phyloP scores from a whole-genome alignment of 2,113 vertebrate genomes.

The Cottus gobio region DNA sequence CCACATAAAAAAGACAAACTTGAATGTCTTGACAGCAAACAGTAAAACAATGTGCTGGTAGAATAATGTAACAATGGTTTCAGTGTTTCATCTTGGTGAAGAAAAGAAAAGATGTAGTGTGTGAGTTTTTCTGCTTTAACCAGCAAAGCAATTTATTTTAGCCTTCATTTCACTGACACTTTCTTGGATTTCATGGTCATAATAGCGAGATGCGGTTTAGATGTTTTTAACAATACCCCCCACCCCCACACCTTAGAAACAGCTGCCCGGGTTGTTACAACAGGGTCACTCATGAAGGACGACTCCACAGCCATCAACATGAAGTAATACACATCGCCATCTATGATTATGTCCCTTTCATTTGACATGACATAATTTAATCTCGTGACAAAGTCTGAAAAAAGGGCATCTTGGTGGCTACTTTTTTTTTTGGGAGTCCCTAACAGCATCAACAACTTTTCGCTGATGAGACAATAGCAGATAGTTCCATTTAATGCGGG shows the following conservation, averaged over 20 bases:
- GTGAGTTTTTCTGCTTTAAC: not conserved
- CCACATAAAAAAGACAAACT: not conserved
- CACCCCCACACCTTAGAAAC: not conserved
- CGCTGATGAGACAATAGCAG: constrained; percentile 91
- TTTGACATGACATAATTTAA: not conserved
- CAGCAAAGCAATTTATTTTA: not conserved
- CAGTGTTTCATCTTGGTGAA: not conserved
- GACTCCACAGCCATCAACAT: constrained; percentile 23
- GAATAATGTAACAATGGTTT: not conserved
- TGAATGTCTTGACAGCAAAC: not conserved
- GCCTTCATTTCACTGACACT: not conserved
- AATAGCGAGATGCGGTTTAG: no score
- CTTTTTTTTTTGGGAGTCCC: constrained; percentile 49
- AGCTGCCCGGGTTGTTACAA: constrained; percentile 31
- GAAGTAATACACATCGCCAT: not conserved
- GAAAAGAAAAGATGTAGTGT: not conserved
- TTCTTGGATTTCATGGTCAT: not conserved
- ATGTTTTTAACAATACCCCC: no score
- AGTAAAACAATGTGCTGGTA: not conserved
- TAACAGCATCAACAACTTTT: constrained; percentile 88
- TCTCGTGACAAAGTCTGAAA: not conserved
- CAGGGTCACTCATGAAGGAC: constrained; percentile 20
- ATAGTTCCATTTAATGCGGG: constrained; percentile 87
- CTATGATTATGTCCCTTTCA: not conserved
- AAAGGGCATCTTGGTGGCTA: not conserved